Conservation (phyloP, 2,888 invertebrate genomes). For the Habrosyne pyritoides region DNA sequence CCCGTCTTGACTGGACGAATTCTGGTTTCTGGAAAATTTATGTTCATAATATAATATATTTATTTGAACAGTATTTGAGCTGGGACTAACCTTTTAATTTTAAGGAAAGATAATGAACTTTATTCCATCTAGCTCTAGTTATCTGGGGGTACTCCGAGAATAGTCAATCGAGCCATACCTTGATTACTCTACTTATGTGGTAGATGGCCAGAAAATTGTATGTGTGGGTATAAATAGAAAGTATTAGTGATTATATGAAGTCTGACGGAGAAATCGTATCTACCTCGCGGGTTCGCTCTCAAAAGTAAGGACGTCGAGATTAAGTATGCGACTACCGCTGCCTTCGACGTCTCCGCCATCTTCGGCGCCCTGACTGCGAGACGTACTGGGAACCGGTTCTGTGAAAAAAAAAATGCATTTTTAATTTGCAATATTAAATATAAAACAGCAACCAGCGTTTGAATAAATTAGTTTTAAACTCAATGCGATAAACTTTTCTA, state of each 20-base stretch:
- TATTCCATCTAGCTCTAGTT: too few species aligned
- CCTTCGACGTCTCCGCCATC: constrained; percentile 53
- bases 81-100: too few species aligned
- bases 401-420: constrained; percentile 25
- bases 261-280: neutral
- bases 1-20: constrained; percentile 34
- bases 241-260: neutral
- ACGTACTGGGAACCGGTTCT: constrained; percentile 50
- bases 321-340: constrained; percentile 57
- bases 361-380: constrained; percentile 43
- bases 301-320: constrained; percentile 67
- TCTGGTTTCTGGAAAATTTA: constrained; percentile 51
- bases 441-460: too few species aligned
- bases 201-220: too few species aligned
- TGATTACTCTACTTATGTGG: too few species aligned
- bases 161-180: too few species aligned
- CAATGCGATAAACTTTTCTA: too few species aligned
- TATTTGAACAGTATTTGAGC: too few species aligned
- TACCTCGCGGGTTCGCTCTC: constrained; percentile 58
- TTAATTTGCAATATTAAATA: too few species aligned
- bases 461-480: too few species aligned
- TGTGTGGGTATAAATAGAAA: too few species aligned
- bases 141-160: too few species aligned
- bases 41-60: neutral
- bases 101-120: neutral